Conservation (phyloP, 2,888 invertebrate species). For the Eupithecia pulchellata region DNA sequence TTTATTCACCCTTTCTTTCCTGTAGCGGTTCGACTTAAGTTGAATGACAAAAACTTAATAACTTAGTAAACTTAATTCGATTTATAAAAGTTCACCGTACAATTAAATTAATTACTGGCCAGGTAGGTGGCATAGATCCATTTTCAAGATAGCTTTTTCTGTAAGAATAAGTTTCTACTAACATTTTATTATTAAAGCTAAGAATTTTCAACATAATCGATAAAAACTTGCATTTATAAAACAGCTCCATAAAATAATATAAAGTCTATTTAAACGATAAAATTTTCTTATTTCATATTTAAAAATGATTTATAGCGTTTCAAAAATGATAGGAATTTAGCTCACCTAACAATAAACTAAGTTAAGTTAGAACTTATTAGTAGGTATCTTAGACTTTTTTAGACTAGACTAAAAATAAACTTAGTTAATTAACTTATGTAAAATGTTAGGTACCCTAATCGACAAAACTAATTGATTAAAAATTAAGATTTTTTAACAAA, state of each 20-base stretch:
- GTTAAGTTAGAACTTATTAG: no score
- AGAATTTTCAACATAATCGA: background rate
- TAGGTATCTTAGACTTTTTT: no score
- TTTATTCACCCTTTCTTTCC: background rate
- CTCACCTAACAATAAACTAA: background rate
- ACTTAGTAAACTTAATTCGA: background rate
- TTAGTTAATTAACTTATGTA: background rate
- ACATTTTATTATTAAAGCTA: slow-evolving; percentile 7
- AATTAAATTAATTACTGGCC: slow-evolving; percentile 5
- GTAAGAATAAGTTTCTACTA: background rate
- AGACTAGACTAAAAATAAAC: background rate
- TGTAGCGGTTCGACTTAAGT: background rate
- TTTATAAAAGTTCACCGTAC: background rate
- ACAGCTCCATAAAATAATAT: background rate
- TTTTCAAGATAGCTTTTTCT: slow-evolving; percentile 14
- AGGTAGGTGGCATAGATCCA: slow-evolving; percentile 15
- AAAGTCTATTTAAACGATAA: background rate
- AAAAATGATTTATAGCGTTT: background rate
- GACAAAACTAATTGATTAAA: background rate
- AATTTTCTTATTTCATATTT: background rate
- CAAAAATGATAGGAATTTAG: background rate
- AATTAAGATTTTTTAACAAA: background rate
- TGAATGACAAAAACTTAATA: background rate
- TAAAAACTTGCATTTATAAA: background rate
- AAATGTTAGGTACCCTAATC: no score